Evolutionary conservation across 2,888 invertebrate species (phyloP), one percentile per base, ranked within the genome.

Genomic region (Anoplius nigerrimus): DNA sequence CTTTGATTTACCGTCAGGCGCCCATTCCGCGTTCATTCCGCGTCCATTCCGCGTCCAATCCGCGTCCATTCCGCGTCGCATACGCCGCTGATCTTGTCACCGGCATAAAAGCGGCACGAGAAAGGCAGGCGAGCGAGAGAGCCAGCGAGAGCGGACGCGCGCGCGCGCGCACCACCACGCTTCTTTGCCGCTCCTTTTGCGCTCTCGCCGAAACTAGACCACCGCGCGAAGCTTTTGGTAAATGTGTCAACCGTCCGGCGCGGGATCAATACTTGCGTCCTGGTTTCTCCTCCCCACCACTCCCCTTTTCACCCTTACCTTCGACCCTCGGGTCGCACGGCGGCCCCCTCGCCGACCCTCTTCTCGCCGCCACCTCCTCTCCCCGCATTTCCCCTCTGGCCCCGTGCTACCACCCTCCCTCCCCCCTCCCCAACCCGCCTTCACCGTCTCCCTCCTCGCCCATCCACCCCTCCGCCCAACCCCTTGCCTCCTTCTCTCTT

Each of bases 191-290:
- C 59, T 67, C 58, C 64, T 71, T 56, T 60, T 18, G 61, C 69
- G 72, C 16, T 4, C 71, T 74, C 55, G 63, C 62, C 66, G 74
- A 84, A 85, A 85, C 82, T 86, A 74, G 86, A 84, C 76, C 84
- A 85, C 34, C 34, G 34, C 75, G 75, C 78, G 69, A 79, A 81
- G 82, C 84, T 85, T 85, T 84, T 79, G 80, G 82, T 83, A 85
- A 86, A 86, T 85, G 84, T 86, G 85, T 86, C 84, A 86, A 84
- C 82, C 80, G 75, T 74, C 77, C 81, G 71, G 75, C 56, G 73
- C 65, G 75, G 80, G 87, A 87, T 87, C 87, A 87, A 87, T 87
- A 87, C 86, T 86, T 80, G 82, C 84, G 85, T 76, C 86, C 84
- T 82, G 84, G 83, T 84, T 83, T 76, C 71, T 66, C 68, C 68